phyloP scores from a whole-genome alignment of 2,888 invertebrate genomes.

The Thysanoteuthis rhombus region DNA sequence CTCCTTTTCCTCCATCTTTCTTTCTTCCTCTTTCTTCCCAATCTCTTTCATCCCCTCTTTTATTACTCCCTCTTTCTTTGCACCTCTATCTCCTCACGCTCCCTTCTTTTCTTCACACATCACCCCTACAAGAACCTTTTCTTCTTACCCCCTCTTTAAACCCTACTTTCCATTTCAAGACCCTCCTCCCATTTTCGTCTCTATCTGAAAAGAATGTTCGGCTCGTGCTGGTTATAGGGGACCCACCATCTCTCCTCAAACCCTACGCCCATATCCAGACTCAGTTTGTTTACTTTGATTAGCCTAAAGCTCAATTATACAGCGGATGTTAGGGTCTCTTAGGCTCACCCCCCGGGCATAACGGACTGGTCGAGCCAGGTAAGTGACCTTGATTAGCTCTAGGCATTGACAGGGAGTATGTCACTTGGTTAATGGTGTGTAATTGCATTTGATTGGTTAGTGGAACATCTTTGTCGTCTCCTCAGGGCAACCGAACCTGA shows the following conservation, averaged over 20 bases:
- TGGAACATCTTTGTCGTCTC: not conserved
- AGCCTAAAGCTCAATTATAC: conserved; percentile 12
- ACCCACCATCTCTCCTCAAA: not conserved
- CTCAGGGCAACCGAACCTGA: not conserved
- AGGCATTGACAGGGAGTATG: not conserved
- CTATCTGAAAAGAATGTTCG: not conserved
- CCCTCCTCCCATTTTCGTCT: not conserved
- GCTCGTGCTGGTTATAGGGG: not conserved
- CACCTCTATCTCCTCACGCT: too few relatives aligned
- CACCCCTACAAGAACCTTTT: not conserved
- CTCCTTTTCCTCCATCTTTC: too few relatives aligned
- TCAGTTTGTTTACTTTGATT: not conserved
- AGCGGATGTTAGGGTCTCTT: conserved; percentile 12
- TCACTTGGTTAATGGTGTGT: not conserved
- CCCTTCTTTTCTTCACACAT: too few relatives aligned
- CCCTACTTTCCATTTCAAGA: not conserved
- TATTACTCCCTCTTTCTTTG: too few relatives aligned
- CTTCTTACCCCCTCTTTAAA: not conserved
- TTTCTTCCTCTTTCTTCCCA: too few relatives aligned
- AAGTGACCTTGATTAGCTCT: not conserved
- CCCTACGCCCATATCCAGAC: not conserved
- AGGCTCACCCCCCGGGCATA: not conserved
- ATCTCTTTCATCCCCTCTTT: too few relatives aligned
- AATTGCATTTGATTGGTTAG: not conserved
- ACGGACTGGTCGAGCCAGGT: conserved; percentile 12